Evolutionary conservation across 1,140 invertebrate genomes (phyloP).

Genomic region (Neoseiulus cucumeris): DNA sequence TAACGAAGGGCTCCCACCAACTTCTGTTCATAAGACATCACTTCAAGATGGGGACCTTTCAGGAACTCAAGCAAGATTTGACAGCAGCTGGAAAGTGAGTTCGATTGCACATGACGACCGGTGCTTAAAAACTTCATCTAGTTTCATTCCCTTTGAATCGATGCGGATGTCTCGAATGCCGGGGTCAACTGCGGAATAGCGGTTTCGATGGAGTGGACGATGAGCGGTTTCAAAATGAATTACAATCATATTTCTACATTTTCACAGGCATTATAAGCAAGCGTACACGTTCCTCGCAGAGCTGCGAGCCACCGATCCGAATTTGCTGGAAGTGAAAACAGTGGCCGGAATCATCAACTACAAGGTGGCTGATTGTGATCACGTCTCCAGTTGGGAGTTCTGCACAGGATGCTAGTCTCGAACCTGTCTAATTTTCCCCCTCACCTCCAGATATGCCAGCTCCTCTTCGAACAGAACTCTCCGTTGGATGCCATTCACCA

Average conservation of each 20-base stretch:
- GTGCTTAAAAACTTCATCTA: background rate
- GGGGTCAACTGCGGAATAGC: background rate
- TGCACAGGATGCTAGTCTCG: too few relatives aligned
- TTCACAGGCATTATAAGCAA: constrained; percentile 66
- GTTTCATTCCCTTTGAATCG: background rate
- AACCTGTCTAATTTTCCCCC: background rate
- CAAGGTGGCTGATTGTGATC: constrained; percentile 38
- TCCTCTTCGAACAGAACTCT: constrained; percentile 66
- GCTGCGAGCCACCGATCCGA: constrained; percentile 63
- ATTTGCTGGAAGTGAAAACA: constrained; percentile 76
- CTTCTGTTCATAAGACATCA: constrained; percentile 82
- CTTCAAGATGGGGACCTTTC: constrained; percentile 91
- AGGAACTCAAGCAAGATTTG: constrained; percentile 75
- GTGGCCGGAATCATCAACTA: constrained; percentile 89
- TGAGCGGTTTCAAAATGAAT: background rate
- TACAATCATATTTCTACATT: constrained; percentile 18
- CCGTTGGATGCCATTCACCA: constrained; percentile 82
- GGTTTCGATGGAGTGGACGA: background rate
- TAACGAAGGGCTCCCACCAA: constrained; percentile 21
- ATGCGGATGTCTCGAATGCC: background rate
- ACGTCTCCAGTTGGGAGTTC: too few relatives aligned
- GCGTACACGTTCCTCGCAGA: constrained; percentile 73
- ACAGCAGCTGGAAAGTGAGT: constrained; percentile 65
- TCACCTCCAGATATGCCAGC: constrained; percentile 39
- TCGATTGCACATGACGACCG: background rate